Base-by-base conservation (phyloP, 2,797 vertebrate genomes). In the Epinephelus malabaricus region DNA sequence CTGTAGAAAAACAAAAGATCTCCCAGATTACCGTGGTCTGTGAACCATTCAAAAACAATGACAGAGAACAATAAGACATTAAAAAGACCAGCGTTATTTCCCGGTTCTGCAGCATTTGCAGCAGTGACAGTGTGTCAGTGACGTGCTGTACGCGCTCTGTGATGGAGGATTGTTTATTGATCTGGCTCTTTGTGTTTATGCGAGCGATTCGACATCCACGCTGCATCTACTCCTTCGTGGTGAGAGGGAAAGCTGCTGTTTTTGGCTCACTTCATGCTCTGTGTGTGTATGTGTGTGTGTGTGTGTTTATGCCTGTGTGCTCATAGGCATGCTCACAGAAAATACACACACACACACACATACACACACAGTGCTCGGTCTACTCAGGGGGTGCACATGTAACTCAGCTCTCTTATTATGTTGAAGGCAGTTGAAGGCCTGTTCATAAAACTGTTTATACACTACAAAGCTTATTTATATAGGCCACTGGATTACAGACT, bases 371-470 rank as follows among this genome's bases (percentile, higher is more conserved):
- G 66, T 12, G 30, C 73, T 80, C 4, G 50, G 73, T 69, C 72
- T 81, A 53, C 76, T 87, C 73, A 70, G 63, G 76, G 75, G 87
- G 79, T 85, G 86, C 86, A 88, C 87, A 84, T 91, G 88, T 86
- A 88, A 76, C 88, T 79, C 88, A 83, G 92, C 93, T 95, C 94
- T 95, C 92, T 94, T 94, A 95, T 94, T 92, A 94, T 94, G 91
- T 94, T 88, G 87, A 83, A 92, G 85, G 87, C 90, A 92, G 91
- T 90, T 90, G 83, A 93, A 91, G 91, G 91, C 80, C 75, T 93
- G 94, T 95, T 94, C 92, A 93, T 95, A 94, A 95, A 95, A 95
- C 91, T 93, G 94, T 95, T 95, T 95, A 96, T 95, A 93, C 89
- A 92, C 93, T 93, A 95, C 94, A 95, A 94, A 94, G 93, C 91